Conservation (phyloP, 2,888 invertebrate genomes). For the Cephus sareptanus region DNA sequence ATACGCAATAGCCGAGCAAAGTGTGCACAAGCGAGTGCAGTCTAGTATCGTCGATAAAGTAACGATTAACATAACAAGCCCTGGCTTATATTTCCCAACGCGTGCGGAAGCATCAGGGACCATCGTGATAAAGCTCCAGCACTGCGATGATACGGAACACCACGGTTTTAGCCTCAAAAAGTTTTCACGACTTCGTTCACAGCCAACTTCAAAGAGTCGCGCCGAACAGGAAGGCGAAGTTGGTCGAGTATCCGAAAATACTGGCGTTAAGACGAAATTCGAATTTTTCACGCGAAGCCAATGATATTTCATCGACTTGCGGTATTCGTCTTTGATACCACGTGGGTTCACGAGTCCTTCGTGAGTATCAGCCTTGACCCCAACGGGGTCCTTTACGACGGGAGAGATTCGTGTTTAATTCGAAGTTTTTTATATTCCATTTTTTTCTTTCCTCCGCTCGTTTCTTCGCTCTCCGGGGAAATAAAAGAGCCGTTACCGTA, state of each 20-base stretch:
- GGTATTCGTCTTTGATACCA: background rate
- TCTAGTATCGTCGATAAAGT: constrained; percentile 38
- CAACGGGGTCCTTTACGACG: background rate
- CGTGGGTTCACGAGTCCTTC: background rate
- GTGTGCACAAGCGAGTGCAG: background rate
- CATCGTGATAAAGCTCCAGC: constrained; percentile 42
- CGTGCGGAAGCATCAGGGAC: constrained; percentile 39
- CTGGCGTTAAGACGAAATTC: background rate
- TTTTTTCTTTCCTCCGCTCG: background rate
- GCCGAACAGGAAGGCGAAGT: background rate
- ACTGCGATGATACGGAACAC: background rate
- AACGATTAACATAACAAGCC: constrained; percentile 54
- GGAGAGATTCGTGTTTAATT: background rate
- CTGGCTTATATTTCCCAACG: constrained; percentile 39
- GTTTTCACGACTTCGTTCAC: background rate
- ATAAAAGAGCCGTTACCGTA: constrained; percentile 1
- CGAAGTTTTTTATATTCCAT: background rate
- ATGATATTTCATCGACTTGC: background rate
- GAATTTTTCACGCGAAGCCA: background rate
- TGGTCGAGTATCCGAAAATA: background rate
- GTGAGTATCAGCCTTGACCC: background rate
- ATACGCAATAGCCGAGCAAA: background rate
- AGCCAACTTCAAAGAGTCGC: background rate
- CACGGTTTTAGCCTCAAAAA: background rate
- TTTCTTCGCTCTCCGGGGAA: background rate